Percentiles rank a stretch among this genome's conserved stretches.
These are phyloP conservation scores for Candidula unifasciata DNA, from an alignment of 2,888 invertebrate genomes.

Conservation along the genomic window DNA sequence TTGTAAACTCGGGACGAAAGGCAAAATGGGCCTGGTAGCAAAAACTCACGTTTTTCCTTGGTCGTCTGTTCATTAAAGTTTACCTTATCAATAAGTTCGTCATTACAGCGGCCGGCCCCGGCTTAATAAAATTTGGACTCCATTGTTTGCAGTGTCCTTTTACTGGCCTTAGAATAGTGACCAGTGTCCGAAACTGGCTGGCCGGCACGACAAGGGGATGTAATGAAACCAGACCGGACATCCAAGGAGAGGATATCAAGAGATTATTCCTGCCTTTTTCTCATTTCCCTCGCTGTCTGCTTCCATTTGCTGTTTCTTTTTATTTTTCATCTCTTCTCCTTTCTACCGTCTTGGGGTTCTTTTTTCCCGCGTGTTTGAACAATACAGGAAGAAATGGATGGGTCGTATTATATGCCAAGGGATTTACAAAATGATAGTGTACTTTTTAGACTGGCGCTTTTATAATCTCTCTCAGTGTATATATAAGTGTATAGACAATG, in stretches of 20 bases:
- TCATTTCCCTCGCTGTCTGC: not conserved
- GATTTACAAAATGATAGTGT: too few species aligned
- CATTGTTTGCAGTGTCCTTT: constrained; percentile 50
- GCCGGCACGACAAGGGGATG: constrained; percentile 42
- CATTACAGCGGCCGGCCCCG: constrained; percentile 38
- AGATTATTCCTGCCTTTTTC: constrained; percentile 26
- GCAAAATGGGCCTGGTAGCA: constrained; percentile 15
- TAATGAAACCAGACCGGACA: constrained; percentile 50
- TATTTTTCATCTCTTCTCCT: not conserved
- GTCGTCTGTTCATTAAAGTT: constrained; percentile 45
- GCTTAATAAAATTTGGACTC: constrained; percentile 50
- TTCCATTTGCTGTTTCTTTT: not conserved
- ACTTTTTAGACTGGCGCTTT: too few species aligned
- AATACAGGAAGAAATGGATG: too few species aligned
- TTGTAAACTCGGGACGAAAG: constrained; percentile 21
- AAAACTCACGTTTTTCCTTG: constrained; percentile 27
- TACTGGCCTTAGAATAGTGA: constrained; percentile 36
- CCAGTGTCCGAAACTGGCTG: constrained; percentile 42
- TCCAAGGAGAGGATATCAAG: constrained; percentile 22
- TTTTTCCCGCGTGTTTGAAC: too few species aligned
- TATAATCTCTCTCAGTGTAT: too few species aligned
- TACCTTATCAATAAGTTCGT: constrained; percentile 53
- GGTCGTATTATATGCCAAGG: too few species aligned
- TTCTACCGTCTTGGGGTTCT: too few species aligned
- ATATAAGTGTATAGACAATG: too few species aligned